Percentiles rank a stretch among this genome's conserved stretches.
Conservation (phyloP, 2,888 invertebrate species). For the Callimorpha dominula region DNA sequence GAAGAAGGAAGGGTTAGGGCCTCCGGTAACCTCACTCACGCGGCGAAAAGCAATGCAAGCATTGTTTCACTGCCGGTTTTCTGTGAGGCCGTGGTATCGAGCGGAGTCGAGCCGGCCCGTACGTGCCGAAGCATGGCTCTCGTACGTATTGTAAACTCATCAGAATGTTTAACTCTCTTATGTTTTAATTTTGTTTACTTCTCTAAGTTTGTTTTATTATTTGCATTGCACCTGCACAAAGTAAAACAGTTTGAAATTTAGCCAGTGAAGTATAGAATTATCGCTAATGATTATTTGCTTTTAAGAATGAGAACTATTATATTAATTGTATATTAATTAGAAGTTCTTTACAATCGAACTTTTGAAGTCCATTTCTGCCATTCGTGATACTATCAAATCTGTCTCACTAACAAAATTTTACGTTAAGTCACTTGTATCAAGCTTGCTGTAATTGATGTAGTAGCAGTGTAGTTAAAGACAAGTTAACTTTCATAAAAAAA, state of each 20-base stretch:
- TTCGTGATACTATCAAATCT: too few species aligned
- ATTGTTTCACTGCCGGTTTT: too few species aligned
- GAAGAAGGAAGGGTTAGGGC: too few species aligned
- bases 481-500: not conserved
- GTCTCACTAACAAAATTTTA: too few species aligned
- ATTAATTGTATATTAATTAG: conserved; percentile 15
- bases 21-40: too few species aligned
- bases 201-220: conserved; percentile 49
- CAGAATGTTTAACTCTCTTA: too few species aligned
- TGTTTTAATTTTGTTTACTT: conserved; percentile 48
- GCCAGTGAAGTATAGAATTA: conserved; percentile 47
- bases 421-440: not conserved
- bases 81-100: too few species aligned
- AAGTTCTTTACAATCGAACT: not conserved
- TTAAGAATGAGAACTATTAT: conserved; percentile 19
- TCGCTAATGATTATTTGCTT: conserved; percentile 35
- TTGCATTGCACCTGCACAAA: conserved; percentile 49
- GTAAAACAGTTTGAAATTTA: conserved; percentile 57
- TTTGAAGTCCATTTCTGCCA: not conserved
- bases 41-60: too few species aligned
- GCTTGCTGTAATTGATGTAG: not conserved
- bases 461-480: not conserved
- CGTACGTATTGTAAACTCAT: too few species aligned
- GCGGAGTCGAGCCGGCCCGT: too few species aligned
- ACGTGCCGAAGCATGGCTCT: too few species aligned